These are phyloP conservation scores for Calephelis virginiensis DNA, from an alignment of 1,140 invertebrate genomes.

Conservation along the genomic window DNA sequence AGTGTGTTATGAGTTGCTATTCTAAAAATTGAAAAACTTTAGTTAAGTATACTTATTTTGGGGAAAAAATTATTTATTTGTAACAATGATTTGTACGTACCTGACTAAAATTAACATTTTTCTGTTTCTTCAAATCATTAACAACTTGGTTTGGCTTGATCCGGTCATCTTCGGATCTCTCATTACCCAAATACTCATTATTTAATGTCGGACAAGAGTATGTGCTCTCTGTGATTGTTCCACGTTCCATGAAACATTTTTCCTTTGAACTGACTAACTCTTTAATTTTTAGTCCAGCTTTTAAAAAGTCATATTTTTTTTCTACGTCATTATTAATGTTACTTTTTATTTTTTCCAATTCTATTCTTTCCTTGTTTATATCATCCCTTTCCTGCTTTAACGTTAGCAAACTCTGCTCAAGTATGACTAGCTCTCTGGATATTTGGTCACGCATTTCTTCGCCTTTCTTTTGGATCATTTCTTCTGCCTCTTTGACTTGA, in stretches of 20 bases:
- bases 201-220: constrained; percentile 32
- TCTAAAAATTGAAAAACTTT: too few species aligned
- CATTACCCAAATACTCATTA: constrained; percentile 39
- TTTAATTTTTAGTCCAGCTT: background rate
- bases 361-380: constrained; percentile 43
- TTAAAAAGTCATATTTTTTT: constrained; percentile 1
- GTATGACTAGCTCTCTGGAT: constrained; percentile 47
- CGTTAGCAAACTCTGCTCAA: constrained; percentile 45
- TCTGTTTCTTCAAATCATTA: constrained; percentile 63
- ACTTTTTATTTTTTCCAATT: constrained; percentile 47
- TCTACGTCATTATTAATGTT: constrained; percentile 20
- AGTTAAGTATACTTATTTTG: too few species aligned
- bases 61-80: too few species aligned
- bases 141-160: constrained; percentile 42
- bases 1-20: too few species aligned
- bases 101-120: constrained; percentile 65
- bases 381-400: constrained; percentile 57
- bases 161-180: constrained; percentile 35
- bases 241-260: constrained; percentile 46
- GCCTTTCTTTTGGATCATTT: constrained; percentile 42
- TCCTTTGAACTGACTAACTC: constrained; percentile 6
- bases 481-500: constrained; percentile 51
- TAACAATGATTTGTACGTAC: constrained; percentile 32
- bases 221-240: constrained; percentile 39
- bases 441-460: constrained; percentile 61